Base-by-base conservation (phyloP, 2,797 vertebrate genomes). In the Chelonia mydas region DNA sequence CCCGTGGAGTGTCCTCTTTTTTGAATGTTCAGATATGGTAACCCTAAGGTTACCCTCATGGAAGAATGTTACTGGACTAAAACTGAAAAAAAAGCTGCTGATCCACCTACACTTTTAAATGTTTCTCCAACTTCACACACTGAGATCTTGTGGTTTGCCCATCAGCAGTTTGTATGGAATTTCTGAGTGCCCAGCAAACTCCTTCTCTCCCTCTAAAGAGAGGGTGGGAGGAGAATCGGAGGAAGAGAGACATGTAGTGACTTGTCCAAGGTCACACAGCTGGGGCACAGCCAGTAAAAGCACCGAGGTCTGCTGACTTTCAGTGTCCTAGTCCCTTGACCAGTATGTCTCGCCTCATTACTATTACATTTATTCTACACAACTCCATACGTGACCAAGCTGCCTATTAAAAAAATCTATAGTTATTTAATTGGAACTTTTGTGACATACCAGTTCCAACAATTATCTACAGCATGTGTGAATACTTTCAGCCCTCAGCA, bases 401-500 rank as follows among this genome's bases (percentile, higher is more conserved):
- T 94, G 97, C 59, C 3, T 90, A 96, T 85, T 78, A 82, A 91
- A 96, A 86, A 74, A 74, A 84, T 88, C 91, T 95, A 95, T 97
- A 96, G 97, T 95, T 97, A 97, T 96, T 96, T 97, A 97, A 96
- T 95, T 93, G 95, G 95, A 96, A 95, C 77, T 88, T 95, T 55
- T 96, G 79, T 96, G 92, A 96, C 37, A 93, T 86, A 90, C 94
- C 96, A 95, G 91, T 91, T 97, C 94, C 88, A 96, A 84, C 88
- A 95, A 97, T 96, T 96, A 90, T 95, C 86, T 92, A 68, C 86
- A 84, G 94, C 83, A 87, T 65, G 81, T 93, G 84, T 93, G 94
- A 90, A 87, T 98, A 97, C 96, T 96, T 96, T 94, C 96, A 97
- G 95, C 97, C 97, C 90, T 96, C 94, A 97, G 95, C 92, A 86